These are phyloP conservation scores for Cavia porcellus DNA, from an alignment of 2,113 vertebrate species.

Conservation along the genomic window DNA sequence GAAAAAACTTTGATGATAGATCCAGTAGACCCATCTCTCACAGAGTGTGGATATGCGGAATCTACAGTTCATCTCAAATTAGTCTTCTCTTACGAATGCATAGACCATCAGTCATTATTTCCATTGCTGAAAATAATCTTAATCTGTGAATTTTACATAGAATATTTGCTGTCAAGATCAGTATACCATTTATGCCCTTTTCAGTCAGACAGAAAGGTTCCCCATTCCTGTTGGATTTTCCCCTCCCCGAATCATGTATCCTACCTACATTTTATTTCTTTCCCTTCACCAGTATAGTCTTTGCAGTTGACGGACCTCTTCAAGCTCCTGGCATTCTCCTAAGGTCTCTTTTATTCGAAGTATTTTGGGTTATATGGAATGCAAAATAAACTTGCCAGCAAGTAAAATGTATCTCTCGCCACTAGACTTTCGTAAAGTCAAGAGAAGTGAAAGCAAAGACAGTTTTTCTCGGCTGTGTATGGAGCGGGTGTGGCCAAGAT, in stretches of 20 bases:
- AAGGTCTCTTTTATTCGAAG: neutral
- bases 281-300: neutral
- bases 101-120: neutral
- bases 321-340: neutral
- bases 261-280: neutral
- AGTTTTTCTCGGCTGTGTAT: neutral
- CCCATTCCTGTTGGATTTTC: neutral
- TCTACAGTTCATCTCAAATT: neutral
- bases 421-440: neutral
- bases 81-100: neutral
- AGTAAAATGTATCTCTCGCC: neutral
- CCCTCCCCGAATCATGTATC: neutral
- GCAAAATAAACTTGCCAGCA: neutral
- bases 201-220: neutral
- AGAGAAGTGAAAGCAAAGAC: neutral
- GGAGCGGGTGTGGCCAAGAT: fast-evolving
- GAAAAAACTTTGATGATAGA: neutral
- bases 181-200: neutral
- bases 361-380: neutral
- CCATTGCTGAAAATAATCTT: neutral
- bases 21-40: neutral
- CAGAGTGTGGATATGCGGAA: neutral
- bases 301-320: neutral
- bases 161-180: neutral
- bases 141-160: neutral